These are phyloP conservation scores for Agrypnus murinus DNA, from an alignment of 2,888 invertebrate genomes.

Conservation along the genomic window DNA sequence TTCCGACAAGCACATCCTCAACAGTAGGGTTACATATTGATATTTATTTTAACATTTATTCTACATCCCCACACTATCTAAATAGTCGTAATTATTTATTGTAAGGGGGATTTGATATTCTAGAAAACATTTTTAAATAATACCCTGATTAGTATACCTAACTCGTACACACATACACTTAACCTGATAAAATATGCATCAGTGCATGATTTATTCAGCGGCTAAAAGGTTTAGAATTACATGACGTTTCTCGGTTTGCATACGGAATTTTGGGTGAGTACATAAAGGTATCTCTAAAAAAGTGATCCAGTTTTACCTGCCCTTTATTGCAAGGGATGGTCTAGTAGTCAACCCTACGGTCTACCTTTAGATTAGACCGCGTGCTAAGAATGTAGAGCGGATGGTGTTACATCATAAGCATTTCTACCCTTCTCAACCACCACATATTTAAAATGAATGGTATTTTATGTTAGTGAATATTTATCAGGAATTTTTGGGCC, in stretches of 20 bases:
- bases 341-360: constrained; percentile 41
- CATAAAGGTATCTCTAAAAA: constrained; percentile 30
- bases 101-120: too few species aligned
- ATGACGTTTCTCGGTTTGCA: constrained; percentile 36
- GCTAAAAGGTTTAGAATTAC: constrained; percentile 34
- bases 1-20: too few species aligned
- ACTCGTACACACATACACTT: constrained; percentile 23
- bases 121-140: not conserved
- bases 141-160: constrained; percentile 38
- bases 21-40: too few species aligned
- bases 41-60: too few species aligned
- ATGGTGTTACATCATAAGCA: constrained; percentile 33
- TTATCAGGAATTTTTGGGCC: too few species aligned
- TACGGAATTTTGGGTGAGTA: constrained; percentile 38
- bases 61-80: too few species aligned
- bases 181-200: constrained; percentile 7
- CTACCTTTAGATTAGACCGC: constrained; percentile 36
- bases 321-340: constrained; percentile 51
- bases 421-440: too few species aligned
- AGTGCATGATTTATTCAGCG: constrained; percentile 45
- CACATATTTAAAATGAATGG: too few species aligned
- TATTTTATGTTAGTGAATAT: too few species aligned
- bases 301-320: constrained; percentile 54
- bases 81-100: too few species aligned
- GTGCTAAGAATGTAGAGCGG: constrained; percentile 43